Conservation (phyloP, 2,113 vertebrate genomes). For the Enhydra lutris region DNA sequence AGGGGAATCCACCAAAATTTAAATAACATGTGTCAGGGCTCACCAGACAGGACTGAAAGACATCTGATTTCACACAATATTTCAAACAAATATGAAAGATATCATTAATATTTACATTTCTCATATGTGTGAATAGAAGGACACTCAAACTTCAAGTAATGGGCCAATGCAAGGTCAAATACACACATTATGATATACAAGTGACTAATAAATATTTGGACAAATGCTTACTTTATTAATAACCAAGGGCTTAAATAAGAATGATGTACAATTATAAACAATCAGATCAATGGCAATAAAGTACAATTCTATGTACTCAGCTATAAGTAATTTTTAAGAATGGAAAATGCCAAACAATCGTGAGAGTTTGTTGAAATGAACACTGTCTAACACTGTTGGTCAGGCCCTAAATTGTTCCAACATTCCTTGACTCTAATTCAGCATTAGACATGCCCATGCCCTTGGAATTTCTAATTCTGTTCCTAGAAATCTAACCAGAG, state of each 20-base stretch:
- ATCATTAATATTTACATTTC: background rate
- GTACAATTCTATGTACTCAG: background rate
- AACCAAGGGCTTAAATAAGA: background rate
- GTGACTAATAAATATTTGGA: background rate
- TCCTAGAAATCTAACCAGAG: background rate
- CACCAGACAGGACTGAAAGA: background rate
- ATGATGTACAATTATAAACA: background rate
- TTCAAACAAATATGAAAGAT: background rate
- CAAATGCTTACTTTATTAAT: background rate
- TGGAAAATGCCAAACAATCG: background rate
- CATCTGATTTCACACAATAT: background rate
- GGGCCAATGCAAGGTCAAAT: background rate
- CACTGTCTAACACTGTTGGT: too few species aligned
- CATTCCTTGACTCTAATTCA: background rate
- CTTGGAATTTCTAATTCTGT: background rate
- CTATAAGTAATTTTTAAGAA: background rate
- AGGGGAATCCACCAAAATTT: background rate
- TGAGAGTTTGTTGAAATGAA: background rate
- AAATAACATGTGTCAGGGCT: background rate
- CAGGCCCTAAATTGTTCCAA: background rate
- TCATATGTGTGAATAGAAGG: background rate
- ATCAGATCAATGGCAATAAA: background rate
- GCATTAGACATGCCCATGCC: rapidly evolving
- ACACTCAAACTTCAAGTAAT: background rate
- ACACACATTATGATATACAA: background rate